Evolutionary conservation across 2,797 vertebrate species (phyloP), one percentile per base, ranked within the genome.

Genomic region (Esox lucius): DNA sequence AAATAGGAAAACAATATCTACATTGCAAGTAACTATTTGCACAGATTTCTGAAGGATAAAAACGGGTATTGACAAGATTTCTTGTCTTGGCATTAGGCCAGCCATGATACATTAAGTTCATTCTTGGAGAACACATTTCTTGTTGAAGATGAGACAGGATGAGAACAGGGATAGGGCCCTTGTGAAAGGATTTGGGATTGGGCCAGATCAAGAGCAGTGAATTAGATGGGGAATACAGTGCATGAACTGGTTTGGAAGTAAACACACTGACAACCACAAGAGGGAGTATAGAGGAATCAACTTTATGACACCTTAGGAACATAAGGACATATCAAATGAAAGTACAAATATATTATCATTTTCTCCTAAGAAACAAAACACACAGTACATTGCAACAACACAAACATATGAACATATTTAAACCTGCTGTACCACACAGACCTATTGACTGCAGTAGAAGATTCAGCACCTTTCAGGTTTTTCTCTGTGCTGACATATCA

Each of bases 241-340:
- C 24, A 6, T 46, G 12, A 46, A 13, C 9, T 46, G 42, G 42
- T 46, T 46, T 12, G 42, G 42, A 13, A 46, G 53, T 24, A 65
- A 22, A 42, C 35, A 66, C 49, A 31, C 26, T 19, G 28, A 53
- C 9, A 2, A 70, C 74, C 70, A 75, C 74, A 35, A 79, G 78
- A 73, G 78, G 78, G 74, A 64, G 66, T 68, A 46, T n/a, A 15
- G 28, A 59, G 70, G 19, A 69, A 53, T 49, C 56, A 66, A n/a
- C 15, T 22, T 70, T 70, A 48, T 70, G 42, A 24, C 15, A 24
- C 15, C 42, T 42, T 42, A 39, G 48, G 65, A 5, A 11, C 8
- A 22, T 4, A n/a, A 67, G 15, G 12, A 67, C 16, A 19, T n/a
- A 9, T 17, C 24, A 61, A 42, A 39, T 35, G 39, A 35, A 68